phyloP scores from a whole-genome alignment of 2,113 vertebrate species.

The Grammomys dolichurus region DNA sequence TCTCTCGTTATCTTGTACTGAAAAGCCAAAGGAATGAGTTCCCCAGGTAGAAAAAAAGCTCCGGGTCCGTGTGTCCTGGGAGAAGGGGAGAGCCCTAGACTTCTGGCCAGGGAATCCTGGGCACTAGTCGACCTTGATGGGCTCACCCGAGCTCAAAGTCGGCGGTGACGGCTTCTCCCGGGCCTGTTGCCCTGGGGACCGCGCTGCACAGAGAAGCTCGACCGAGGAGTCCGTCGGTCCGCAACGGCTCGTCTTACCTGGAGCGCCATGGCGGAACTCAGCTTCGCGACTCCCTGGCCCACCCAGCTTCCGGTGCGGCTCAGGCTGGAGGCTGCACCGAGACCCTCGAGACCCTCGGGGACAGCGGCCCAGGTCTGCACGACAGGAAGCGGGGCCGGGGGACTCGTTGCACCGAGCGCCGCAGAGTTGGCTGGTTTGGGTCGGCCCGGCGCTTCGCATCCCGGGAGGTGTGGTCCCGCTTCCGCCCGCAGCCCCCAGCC shows the following conservation, averaged over 20 bases:
- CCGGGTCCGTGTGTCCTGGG: not conserved
- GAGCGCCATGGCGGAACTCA: constrained; percentile 70
- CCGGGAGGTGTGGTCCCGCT: not conserved
- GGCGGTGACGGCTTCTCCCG: not conserved
- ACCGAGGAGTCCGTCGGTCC: not conserved
- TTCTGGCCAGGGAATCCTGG: not conserved
- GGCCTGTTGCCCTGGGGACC: no score
- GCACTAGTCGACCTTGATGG: not conserved
- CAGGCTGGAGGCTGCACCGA: not conserved
- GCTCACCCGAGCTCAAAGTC: not conserved
- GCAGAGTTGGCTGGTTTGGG: not conserved
- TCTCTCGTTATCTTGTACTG: not conserved
- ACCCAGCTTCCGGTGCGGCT: constrained; percentile 65
- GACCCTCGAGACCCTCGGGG: not conserved
- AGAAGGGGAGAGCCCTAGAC: not conserved
- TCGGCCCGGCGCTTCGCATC: not conserved
- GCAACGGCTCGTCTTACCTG: constrained; percentile 72
- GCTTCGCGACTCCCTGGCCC: not conserved
- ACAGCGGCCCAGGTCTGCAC: not conserved
- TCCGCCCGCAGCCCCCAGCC: constrained; percentile 30
- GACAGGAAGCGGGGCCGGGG: not conserved
- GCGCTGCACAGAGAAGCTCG: not conserved
- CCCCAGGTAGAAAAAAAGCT: not conserved
- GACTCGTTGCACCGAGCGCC: not conserved
- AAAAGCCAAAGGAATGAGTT: not conserved